Evolutionary conservation across 2,888 invertebrate genomes (phyloP).

Genomic region (Caenorhabditis wallacei): DNA sequence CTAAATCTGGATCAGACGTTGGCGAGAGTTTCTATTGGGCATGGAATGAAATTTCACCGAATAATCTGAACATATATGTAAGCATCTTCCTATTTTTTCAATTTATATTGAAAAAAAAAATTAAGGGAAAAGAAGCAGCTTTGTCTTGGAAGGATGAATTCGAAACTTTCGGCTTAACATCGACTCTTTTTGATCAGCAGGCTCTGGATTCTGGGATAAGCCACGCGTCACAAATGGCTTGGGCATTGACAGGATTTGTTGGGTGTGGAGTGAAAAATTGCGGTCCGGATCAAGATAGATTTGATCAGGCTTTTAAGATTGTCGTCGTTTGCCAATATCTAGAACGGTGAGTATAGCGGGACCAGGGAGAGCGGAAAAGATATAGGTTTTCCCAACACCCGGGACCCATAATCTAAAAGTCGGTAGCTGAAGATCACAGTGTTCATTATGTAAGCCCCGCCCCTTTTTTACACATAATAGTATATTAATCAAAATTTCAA

Average conservation of each 20-base stretch:
- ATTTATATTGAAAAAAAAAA: neutral
- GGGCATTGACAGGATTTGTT: neutral
- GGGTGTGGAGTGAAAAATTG: conserved; percentile 35
- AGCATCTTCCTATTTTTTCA: neutral
- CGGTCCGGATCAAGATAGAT: conserved; percentile 1
- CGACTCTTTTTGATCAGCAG: neutral
- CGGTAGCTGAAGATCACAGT: too few species aligned
- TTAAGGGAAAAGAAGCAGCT: conserved; percentile 10
- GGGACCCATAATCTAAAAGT: too few species aligned
- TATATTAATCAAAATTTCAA: neutral
- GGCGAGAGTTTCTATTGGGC: neutral
- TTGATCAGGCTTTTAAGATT: neutral
- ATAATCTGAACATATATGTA: neutral
- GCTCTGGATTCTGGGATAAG: conserved; percentile 1
- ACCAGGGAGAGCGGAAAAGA: neutral
- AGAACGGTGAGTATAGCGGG: neutral
- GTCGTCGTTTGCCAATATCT: conserved; percentile 5
- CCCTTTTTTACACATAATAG: neutral
- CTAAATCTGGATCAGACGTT: neutral
- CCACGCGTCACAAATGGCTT: conserved; percentile 7
- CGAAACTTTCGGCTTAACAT: neutral
- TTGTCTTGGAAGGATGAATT: neutral
- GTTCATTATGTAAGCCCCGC: too few species aligned
- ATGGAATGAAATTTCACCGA: neutral
- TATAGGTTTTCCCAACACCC: neutral